phyloP scores from a whole-genome alignment of 1,140 invertebrate genomes.

The Drosophila murphyi region DNA sequence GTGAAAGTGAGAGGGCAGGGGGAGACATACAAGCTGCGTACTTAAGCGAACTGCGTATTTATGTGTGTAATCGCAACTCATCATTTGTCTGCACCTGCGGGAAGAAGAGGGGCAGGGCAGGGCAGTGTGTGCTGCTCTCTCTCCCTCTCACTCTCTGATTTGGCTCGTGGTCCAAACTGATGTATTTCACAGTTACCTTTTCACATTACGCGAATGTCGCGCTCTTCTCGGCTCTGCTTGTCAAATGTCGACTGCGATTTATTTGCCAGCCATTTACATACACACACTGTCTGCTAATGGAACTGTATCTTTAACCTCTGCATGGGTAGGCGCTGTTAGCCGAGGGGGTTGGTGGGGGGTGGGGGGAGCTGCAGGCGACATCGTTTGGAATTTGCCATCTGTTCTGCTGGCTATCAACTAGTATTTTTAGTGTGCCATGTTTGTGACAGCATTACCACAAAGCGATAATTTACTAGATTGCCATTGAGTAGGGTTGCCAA shows the following conservation, averaged over 20 bases:
- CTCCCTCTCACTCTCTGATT: no score
- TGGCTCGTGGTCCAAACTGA: slow-evolving; percentile 48
- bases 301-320: slow-evolving; percentile 1
- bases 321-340: neutral
- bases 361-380: neutral
- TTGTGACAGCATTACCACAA: slow-evolving; percentile 30
- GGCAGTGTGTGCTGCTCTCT: no score
- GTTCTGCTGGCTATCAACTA: slow-evolving; percentile 2
- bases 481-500: slow-evolving; percentile 35
- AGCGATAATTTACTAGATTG: slow-evolving; percentile 42
- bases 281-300: slow-evolving; percentile 63
- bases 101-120: neutral
- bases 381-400: neutral
- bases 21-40: slow-evolving; percentile 37
- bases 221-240: slow-evolving; percentile 25
- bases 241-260: slow-evolving; percentile 74
- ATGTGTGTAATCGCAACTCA: slow-evolving; percentile 82
- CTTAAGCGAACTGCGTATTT: slow-evolving; percentile 83
- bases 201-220: slow-evolving; percentile 73
- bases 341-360: neutral
- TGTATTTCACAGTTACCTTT: slow-evolving; percentile 77
- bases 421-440: slow-evolving; percentile 22
- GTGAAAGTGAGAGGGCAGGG: neutral
- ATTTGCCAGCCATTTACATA: slow-evolving; percentile 75
- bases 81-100: slow-evolving; percentile 44